phyloP scores from a whole-genome alignment of 2,113 vertebrate species.

The Sula dactylatra region DNA sequence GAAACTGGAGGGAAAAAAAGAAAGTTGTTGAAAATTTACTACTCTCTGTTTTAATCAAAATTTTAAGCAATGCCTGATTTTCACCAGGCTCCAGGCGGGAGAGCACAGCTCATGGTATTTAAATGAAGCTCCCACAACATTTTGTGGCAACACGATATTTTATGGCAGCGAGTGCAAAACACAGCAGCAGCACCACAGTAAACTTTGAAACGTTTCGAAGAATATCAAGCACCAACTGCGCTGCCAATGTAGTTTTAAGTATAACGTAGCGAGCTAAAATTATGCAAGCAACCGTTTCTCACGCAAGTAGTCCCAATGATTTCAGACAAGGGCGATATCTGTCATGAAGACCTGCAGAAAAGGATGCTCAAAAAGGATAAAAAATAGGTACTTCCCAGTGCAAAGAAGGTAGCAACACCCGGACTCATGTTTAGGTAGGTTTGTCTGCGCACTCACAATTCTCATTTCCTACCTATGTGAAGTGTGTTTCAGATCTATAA shows the following conservation, averaged over 20 bases:
- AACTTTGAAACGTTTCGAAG: conserved; percentile 48
- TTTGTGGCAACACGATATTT: conserved; percentile 28
- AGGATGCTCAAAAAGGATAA: background rate
- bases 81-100: background rate
- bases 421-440: background rate
- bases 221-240: background rate
- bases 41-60: background rate
- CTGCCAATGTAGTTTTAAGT: conserved; percentile 21
- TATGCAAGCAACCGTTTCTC: conserved; percentile 45
- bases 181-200: conserved; percentile 56
- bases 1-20: background rate
- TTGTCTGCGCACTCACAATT: background rate
- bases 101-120: conserved; percentile 29
- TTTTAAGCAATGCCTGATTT: background rate
- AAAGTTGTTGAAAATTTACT: background rate
- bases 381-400: background rate
- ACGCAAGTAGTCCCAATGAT: background rate
- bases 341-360: background rate
- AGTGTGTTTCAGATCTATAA: conserved; percentile 49
- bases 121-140: conserved; percentile 52
- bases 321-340: background rate
- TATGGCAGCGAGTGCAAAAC: conserved; percentile 52
- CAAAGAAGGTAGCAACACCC: background rate
- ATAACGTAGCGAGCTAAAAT: background rate
- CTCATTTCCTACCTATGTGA: background rate